phyloP scores from a whole-genome alignment of 2,888 invertebrate species.

The Lottia scabra region DNA sequence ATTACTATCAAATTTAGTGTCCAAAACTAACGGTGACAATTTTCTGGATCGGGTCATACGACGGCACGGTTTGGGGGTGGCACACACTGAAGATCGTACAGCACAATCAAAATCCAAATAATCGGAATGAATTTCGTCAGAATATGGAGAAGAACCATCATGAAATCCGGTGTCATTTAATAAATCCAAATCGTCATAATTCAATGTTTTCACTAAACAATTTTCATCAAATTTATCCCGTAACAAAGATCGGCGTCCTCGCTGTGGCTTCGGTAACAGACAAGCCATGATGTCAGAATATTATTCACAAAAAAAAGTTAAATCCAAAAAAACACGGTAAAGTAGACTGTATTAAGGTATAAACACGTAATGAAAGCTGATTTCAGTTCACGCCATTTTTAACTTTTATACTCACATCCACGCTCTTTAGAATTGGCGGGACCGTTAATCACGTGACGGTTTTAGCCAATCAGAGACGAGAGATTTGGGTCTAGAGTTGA shows the following conservation, averaged over 20 bases:
- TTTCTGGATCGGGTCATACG: constrained; percentile 33
- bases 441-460: constrained; percentile 54
- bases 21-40: constrained; percentile 36
- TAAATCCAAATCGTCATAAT: constrained; percentile 45
- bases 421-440: constrained; percentile 58
- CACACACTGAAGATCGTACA: constrained; percentile 39
- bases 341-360: constrained; percentile 15
- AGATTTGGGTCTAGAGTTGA: constrained; percentile 9
- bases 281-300: constrained; percentile 37
- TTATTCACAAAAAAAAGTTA: not conserved
- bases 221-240: constrained; percentile 35
- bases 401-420: constrained; percentile 23
- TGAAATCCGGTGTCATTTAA: constrained; percentile 37
- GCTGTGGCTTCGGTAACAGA: constrained; percentile 37
- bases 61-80: constrained; percentile 41
- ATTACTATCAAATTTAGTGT: constrained; percentile 37
- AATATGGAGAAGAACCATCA: constrained; percentile 41
- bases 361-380: not conserved
- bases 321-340: constrained; percentile 22
- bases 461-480: constrained; percentile 45
- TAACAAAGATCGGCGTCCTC: constrained; percentile 39
- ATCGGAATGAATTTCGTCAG: constrained; percentile 41
- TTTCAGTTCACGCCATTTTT: not conserved
- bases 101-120: constrained; percentile 52
- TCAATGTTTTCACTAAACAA: constrained; percentile 42